Evolutionary conservation across 2,797 vertebrate genomes (phyloP), one percentile per base, ranked within the genome.

Genomic region (Rhyacichthys aspro): DNA sequence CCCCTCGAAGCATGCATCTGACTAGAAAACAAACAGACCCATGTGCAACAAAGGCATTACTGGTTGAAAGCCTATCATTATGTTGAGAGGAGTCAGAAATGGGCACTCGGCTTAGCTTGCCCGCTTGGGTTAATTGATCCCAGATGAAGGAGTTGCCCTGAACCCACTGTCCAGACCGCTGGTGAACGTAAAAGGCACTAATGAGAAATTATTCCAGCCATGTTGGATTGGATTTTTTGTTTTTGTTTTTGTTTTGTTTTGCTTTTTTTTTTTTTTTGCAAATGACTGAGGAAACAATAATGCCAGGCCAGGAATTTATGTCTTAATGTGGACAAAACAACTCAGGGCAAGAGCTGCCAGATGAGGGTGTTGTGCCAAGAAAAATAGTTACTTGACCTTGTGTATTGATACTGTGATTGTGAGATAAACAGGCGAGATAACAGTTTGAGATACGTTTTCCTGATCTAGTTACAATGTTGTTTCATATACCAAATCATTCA

Each of bases 51-150:
- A 86, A 87, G 74, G 28, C 70, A 77, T 79, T 57, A 76, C 72
- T 70, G 78, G 72, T 62, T 72, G 69, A 72, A 84, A 84, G 82
- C 85, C 88, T 89, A 72, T 89, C 79, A 90, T 90, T 89, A 91
- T 63, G 65, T 53, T 49, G 60, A 81, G 67, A 70, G 55, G 44
- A 82, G 73, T 78, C 79, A 78, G 49, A 80, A 77, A 79, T 17
- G 59, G 72, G 71, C 50, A 18, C 78, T 81, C 48, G 15, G 70
- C 62, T 67, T 58, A 17, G 70, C 62, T 67, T 58, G 67, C 62
- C 63, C 63, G 68, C 59, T 50, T 60, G 57, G 52, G 48, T 69
- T 85, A 89, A 89, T 71, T 84, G 85, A 86, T 86, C 84, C 88
- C 87, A 89, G 80, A 88, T 85, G 81, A 89, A 76, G 0, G 28